Evolutionary conservation across 2,797 vertebrate genomes (phyloP), one percentile per base, ranked within the genome.

Genomic region (Urosaurus nigricauda): DNA sequence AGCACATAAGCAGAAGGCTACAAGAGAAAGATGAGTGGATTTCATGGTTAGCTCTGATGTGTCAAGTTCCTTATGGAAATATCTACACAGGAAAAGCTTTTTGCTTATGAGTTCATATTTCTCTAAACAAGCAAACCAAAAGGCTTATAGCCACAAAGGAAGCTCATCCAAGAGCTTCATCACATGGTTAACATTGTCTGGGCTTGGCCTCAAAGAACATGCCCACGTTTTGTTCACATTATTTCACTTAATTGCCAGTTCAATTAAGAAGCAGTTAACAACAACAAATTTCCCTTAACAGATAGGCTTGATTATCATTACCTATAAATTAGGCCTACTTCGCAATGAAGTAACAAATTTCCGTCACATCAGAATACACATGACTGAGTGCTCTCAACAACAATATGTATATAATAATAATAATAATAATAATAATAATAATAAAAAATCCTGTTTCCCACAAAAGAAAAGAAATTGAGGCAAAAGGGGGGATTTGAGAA

Each of bases 1-100:
- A 99, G 93, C n/a, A 99, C 97, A 0, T 99, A 99, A 0, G 95
- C 97, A 17, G 98, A 97, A 26, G 98, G 98, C 99, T 99, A 90
- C 24, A 94, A 94, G 51, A 83, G 77, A 95, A 95, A 63, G 14
- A 89, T 21, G 43, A 93, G 68, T 58, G 73, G 86, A 11, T 32
- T 9, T 53, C 43, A 65, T 2, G 47, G 35, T 75, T 7, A 74
- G 40, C 21, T 68, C 17, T 51, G 17, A 1, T 40, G 11, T 29
- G 43, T 68, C 51, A 56, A 16, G 14, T 56, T 65, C 29, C 26
- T 35, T 43, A 73, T 47, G 26, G 83, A n/a, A 47, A 12, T 40
- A 14, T 35, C 24, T 35, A 60, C 11, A 60, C 47, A 80, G 63
- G 14, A 68, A 32, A 68, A 12, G 12, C 7, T 63, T 43, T 32